phyloP scores from a whole-genome alignment of 2,888 invertebrate species.

The Melinopterus prodromus region DNA sequence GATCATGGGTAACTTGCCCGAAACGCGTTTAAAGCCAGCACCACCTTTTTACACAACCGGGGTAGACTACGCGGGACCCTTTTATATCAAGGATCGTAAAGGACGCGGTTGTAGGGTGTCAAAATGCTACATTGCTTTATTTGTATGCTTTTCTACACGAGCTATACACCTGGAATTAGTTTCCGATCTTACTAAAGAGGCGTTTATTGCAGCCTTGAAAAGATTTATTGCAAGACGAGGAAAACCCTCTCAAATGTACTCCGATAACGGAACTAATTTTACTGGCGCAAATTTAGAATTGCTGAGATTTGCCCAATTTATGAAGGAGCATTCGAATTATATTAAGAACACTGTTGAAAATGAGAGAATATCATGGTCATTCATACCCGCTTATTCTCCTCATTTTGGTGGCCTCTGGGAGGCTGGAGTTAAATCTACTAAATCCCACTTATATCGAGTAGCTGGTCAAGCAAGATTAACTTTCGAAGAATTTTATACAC shows the following conservation, averaged over 20 bases:
- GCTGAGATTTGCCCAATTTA: slow-evolving; percentile 5
- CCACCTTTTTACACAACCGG: background rate
- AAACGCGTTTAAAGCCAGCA: background rate
- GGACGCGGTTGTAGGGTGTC: background rate
- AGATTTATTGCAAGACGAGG: background rate
- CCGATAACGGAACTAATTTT: slow-evolving; percentile 18
- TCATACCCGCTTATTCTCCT: slow-evolving; percentile 7
- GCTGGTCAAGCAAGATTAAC: no score
- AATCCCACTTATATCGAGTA: no score
- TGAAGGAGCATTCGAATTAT: slow-evolving; percentile 1
- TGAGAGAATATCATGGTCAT: background rate
- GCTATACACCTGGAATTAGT: slow-evolving; percentile 11
- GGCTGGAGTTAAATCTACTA: no score
- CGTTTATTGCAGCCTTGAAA: no score
- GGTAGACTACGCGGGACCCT: slow-evolving; percentile 4
- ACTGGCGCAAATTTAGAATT: slow-evolving; percentile 8
- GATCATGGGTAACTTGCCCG: slow-evolving; percentile 9
- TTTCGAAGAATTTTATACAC: no score
- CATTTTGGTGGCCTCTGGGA: background rate
- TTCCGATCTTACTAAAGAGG: background rate
- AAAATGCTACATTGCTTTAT: slow-evolving; percentile 5
- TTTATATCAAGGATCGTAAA: background rate
- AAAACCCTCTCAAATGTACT: slow-evolving; percentile 10
- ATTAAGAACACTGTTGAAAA: no score
- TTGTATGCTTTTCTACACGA: slow-evolving; percentile 9